phyloP scores from a whole-genome alignment of 2,797 vertebrate species.

The Carapus acus region DNA sequence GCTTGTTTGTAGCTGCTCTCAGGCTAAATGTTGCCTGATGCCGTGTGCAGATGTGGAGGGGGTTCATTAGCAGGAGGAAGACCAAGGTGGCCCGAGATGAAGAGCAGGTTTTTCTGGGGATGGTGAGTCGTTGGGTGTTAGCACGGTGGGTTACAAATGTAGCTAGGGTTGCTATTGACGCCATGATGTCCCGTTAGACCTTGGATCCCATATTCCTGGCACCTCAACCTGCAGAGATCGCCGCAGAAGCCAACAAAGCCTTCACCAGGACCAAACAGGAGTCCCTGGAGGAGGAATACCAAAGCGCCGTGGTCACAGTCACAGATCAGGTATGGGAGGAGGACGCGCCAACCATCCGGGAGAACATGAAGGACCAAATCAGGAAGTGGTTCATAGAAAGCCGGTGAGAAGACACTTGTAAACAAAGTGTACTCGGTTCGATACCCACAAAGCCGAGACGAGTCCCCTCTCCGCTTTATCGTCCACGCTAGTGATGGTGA shows the following conservation, averaged over 20 bases:
- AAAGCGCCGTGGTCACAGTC: conserved; percentile 35
- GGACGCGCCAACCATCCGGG: conserved; percentile 64
- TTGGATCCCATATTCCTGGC: conserved; percentile 46
- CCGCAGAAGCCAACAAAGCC: conserved; percentile 36
- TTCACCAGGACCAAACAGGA: conserved; percentile 39
- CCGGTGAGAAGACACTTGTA: conserved; percentile 63
- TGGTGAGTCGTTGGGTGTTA: conserved; percentile 54
- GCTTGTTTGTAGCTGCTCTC: background rate
- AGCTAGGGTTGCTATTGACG: background rate
- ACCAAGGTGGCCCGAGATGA: conserved; percentile 40
- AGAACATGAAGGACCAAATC: conserved; percentile 72
- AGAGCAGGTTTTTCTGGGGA: conserved; percentile 73
- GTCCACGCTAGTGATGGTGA: conserved; percentile 59
- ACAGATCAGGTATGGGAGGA: conserved; percentile 50
- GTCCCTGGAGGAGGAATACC: conserved; percentile 67
- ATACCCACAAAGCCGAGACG: no score
- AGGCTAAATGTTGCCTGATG: conserved; percentile 9
- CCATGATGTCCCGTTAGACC: conserved; percentile 41
- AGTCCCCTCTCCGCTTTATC: no score
- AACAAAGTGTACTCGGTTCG: no score
- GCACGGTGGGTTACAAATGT: no score
- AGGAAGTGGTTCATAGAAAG: conserved; percentile 76
- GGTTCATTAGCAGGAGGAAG: conserved; percentile 60
- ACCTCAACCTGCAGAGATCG: conserved; percentile 16
- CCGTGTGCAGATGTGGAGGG: conserved; percentile 70